Conservation (phyloP, 2,797 vertebrate genomes). For the Macropodus opercularis region DNA sequence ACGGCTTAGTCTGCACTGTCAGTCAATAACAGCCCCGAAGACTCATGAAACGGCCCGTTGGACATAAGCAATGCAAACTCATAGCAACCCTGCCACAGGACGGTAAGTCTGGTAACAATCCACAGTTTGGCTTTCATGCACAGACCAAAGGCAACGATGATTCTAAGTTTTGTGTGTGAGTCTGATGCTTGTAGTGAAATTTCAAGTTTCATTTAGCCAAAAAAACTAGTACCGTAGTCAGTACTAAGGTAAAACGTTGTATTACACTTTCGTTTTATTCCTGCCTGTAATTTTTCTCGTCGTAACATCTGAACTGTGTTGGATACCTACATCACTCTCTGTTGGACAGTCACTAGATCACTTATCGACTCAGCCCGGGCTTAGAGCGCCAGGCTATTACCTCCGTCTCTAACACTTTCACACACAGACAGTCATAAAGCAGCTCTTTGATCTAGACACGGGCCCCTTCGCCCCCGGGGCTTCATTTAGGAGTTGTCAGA, state of each 20-base stretch:
- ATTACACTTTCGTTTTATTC: conserved; percentile 10
- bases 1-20: conserved; percentile 60
- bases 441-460: conserved; percentile 51
- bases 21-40: conserved; percentile 47
- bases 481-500: conserved; percentile 81
- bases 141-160: not conserved
- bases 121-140: not conserved
- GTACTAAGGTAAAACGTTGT: no score
- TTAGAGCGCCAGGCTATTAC: conserved; percentile 64
- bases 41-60: conserved; percentile 9
- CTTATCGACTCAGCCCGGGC: conserved; percentile 69
- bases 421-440: conserved; percentile 63
- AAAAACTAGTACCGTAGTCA: no score
- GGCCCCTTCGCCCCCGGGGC: conserved; percentile 46
- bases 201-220: no score
- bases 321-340: conserved; percentile 39
- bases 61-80: conserved; percentile 15
- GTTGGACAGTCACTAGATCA: conserved; percentile 55
- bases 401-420: conserved; percentile 40
- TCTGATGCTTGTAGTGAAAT: not conserved
- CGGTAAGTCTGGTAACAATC: not conserved
- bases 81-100: conserved; percentile 1
- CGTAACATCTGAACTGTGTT: conserved; percentile 33
- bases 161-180: not conserved
- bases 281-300: not conserved